Percentiles rank a stretch among this genome's conserved stretches.
Evolutionary conservation across 2,797 vertebrate genomes (phyloP).

Genomic region (Diplodus sargus): DNA sequence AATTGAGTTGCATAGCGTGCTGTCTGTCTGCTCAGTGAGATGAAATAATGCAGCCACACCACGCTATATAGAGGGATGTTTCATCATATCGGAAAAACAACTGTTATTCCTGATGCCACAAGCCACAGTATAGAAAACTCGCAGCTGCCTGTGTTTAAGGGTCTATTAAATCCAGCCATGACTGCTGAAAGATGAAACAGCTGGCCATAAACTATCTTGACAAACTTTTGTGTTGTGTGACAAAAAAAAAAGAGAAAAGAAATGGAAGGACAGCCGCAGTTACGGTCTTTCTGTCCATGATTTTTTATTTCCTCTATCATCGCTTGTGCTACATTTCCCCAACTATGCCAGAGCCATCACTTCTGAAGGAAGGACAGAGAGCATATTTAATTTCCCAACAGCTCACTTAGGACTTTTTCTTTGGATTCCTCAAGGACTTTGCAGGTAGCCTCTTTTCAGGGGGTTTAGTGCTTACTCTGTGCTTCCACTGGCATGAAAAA

Average conservation of each 20-base stretch:
- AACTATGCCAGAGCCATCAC: constrained; percentile 64
- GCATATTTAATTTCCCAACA: constrained; percentile 75
- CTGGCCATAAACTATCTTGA: constrained; percentile 77
- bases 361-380: constrained; percentile 61
- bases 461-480: constrained; percentile 61
- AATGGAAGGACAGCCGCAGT: constrained; percentile 43
- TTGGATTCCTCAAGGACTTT: constrained; percentile 73
- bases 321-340: constrained; percentile 64
- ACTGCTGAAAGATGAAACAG: constrained; percentile 80
- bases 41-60: constrained; percentile 53
- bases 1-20: constrained; percentile 44
- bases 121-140: constrained; percentile 68
- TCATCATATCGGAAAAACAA: constrained; percentile 73
- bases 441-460: constrained; percentile 60
- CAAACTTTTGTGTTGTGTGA: constrained; percentile 63
- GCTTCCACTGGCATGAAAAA: constrained; percentile 70
- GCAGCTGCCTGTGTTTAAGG: constrained; percentile 77
- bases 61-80: constrained; percentile 49
- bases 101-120: constrained; percentile 70
- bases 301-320: constrained; percentile 73
- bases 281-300: constrained; percentile 66
- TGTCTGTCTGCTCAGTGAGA: constrained; percentile 52
- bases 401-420: constrained; percentile 71
- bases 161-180: constrained; percentile 80
- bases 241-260: constrained; percentile 27